Conservation (phyloP, 2,113 vertebrate genomes). For the Callipepla californica region DNA sequence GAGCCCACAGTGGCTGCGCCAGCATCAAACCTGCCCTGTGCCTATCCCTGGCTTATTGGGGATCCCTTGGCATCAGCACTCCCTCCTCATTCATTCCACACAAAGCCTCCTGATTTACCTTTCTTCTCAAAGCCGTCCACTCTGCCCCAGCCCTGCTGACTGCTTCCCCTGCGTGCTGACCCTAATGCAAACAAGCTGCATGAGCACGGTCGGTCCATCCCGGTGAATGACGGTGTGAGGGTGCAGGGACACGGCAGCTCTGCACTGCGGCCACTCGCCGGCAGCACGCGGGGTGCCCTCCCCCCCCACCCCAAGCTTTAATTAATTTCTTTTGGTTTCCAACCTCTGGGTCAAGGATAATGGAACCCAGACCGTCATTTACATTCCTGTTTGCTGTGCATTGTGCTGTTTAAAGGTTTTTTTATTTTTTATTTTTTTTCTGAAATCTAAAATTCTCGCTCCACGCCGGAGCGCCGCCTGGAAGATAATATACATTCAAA, state of each 20-base stretch:
- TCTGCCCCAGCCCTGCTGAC: background rate
- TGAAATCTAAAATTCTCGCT: background rate
- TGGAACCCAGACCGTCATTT: constrained; percentile 57
- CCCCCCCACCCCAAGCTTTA: background rate
- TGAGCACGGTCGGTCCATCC: background rate
- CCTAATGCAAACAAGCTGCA: background rate
- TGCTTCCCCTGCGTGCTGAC: background rate
- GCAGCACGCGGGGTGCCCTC: background rate
- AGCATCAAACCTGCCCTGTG: background rate
- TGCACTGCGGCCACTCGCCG: background rate
- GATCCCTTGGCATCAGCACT: background rate
- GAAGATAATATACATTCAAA: constrained; percentile 45
- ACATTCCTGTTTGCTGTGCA: constrained; percentile 26
- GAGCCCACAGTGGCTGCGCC: background rate
- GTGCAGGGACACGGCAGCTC: background rate
- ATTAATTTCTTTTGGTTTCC: constrained; percentile 54
- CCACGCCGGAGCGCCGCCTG: background rate
- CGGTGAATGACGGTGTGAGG: background rate
- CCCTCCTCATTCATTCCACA: background rate
- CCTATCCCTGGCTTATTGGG: background rate
- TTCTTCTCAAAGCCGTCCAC: background rate
- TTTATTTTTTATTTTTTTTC: background rate
- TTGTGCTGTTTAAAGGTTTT: constrained; percentile 1
- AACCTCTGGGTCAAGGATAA: constrained; percentile 69
- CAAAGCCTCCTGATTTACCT: background rate